phyloP scores from a whole-genome alignment of 2,888 invertebrate species.

The Ischnus inquisitorius region DNA sequence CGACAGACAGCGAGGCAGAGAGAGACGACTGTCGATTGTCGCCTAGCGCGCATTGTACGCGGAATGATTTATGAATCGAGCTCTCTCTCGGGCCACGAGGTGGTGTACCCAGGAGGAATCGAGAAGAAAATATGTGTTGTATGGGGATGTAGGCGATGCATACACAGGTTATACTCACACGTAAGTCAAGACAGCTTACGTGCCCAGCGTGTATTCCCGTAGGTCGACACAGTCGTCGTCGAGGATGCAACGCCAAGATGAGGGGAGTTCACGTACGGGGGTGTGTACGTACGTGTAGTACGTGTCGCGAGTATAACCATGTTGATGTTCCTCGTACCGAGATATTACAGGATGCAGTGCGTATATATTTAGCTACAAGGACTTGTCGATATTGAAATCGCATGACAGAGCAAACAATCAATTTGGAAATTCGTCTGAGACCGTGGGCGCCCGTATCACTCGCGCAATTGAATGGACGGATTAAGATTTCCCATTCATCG shows the following conservation, averaged over 20 bases:
- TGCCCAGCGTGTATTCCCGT: conserved; percentile 46
- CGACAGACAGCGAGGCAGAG: not conserved
- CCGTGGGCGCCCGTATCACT: not conserved
- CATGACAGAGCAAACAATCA: not conserved
- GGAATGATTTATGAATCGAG: conserved; percentile 66
- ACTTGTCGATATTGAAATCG: not conserved
- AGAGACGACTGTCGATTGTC: conserved; percentile 34
- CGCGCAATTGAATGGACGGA: not conserved
- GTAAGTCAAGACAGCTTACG: conserved; percentile 48
- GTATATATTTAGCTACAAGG: not conserved
- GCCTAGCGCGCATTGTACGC: conserved; percentile 56
- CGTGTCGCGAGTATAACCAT: conserved; percentile 50
- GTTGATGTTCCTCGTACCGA: conserved; percentile 43
- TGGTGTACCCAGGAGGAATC: conserved; percentile 7
- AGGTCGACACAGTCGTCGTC: conserved; percentile 42
- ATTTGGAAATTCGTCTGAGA: not conserved
- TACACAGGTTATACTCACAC: conserved; percentile 2
- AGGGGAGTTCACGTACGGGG: conserved; percentile 16
- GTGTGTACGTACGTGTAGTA: conserved; percentile 45
- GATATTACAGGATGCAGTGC: conserved; percentile 33
- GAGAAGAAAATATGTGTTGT: conserved; percentile 39
- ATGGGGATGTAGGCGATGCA: not conserved
- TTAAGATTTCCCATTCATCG: not conserved
- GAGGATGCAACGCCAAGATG: conserved; percentile 36
- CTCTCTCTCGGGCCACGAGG: conserved; percentile 8